Base-by-base conservation (phyloP, 2,113 vertebrate genomes). In the Pica pica region DNA sequence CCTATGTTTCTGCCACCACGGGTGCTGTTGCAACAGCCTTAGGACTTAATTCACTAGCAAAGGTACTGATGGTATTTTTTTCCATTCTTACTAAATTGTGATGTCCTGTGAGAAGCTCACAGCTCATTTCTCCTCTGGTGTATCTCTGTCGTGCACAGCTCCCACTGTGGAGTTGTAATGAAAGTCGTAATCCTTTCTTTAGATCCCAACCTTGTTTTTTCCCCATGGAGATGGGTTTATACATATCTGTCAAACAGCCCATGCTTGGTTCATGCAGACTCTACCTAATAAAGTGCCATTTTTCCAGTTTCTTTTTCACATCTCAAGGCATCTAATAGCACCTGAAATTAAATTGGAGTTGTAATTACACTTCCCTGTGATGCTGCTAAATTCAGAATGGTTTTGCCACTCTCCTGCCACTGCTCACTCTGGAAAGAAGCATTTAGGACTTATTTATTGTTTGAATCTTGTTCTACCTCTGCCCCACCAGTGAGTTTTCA, bases 1-100 rank as follows among this genome's bases (percentile, higher is more conserved):
- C 99, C 57, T 99, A 99, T 89, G 98, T 99, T 93, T 99, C 99
- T 87, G 99, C 99, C 67, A 99, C 99, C 74, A 99, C 99, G 1
- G 99, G 99, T 90, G 99, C 99, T 24, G 99, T 99, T 0, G 99
- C 97, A 60, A 99, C 99, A 57, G 99, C 99, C 92, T 98, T 99
- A 83, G 99, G 99, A 97, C 99, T 99, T 89, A 99, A 99, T 84
- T 98, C 98, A 49, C 96, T 99, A 95, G 98, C 99, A 96, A 99
- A 99, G 99, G 99, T 99, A 98, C 80, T 79, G 50, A 5, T 84
- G 24, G 70, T 9, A 12, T 77, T 82, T 59, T 82, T 64, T 61
- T 44, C 28, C 59, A 19, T 84, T 71, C 42, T 88, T 79, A 28
- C 37, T 23, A 44, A 24, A 61, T n/a, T 50, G 30, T 33, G 10